Percentiles rank a stretch among this genome's conserved stretches.
phyloP scores from a whole-genome alignment of 1,140 invertebrate genomes.

The Platorchestia sp. region DNA sequence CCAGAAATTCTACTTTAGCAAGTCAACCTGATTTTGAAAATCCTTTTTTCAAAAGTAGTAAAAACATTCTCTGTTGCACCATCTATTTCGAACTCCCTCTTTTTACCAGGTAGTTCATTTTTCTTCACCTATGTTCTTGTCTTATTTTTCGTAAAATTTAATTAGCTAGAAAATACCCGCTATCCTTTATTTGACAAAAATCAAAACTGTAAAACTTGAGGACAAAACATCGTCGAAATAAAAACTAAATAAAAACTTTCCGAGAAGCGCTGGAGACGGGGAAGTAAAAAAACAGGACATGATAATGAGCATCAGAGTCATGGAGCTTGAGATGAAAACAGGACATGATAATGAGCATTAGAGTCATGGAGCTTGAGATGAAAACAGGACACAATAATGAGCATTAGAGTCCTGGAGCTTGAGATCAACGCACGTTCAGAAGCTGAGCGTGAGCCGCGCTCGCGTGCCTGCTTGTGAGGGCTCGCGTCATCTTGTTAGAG shows the following conservation, averaged over 20 bases:
- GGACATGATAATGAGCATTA: not conserved
- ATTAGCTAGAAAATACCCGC: not conserved
- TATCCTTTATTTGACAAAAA: not conserved
- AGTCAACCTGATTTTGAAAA: no score
- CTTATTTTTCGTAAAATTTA: no score
- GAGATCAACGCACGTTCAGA: not conserved
- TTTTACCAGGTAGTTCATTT: no score
- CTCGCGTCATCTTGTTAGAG: not conserved
- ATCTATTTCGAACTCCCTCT: no score
- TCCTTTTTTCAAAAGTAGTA: no score
- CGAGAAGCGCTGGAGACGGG: not conserved
- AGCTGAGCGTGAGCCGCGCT: not conserved
- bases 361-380: not conserved
- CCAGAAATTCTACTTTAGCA: no score
- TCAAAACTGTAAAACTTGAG: not conserved
- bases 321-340: not conserved
- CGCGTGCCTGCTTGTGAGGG: not conserved
- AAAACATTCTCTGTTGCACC: not conserved
- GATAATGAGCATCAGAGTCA: not conserved
- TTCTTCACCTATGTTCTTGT: no score
- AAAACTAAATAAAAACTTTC: no score
- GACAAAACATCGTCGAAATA: not conserved
- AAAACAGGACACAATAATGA: not conserved
- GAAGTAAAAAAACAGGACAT: not conserved
- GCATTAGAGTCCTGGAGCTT: not conserved